Evolutionary conservation across 2,113 vertebrate species (phyloP).

Genomic region (Antechinus stuartii): DNA sequence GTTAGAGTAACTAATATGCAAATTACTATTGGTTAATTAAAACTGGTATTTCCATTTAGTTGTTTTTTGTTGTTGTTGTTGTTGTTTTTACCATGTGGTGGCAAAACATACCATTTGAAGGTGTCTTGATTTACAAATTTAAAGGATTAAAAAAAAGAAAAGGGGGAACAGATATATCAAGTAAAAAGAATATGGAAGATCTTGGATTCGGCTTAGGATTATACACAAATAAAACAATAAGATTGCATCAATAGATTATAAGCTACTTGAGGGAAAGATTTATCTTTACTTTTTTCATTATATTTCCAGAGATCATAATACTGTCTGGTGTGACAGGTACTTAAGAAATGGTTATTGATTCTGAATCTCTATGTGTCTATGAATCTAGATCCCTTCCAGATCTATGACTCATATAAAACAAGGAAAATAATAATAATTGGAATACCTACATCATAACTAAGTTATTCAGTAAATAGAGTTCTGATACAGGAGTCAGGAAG

Average conservation of each 20-base stretch:
- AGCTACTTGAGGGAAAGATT: background rate
- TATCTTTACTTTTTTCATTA: background rate
- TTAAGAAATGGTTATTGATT: background rate
- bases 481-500: background rate
- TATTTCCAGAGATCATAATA: background rate
- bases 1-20: constrained; percentile 58
- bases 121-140: constrained; percentile 60
- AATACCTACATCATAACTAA: background rate
- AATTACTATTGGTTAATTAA: constrained; percentile 59
- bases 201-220: background rate
- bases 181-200: background rate
- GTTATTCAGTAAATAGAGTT: background rate
- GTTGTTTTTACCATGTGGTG: background rate
- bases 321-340: background rate
- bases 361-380: background rate
- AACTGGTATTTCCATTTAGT: constrained; percentile 59
- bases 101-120: constrained; percentile 15
- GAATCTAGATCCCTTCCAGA: background rate
- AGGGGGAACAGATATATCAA: constrained; percentile 27
- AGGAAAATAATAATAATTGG: background rate
- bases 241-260: background rate
- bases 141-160: constrained; percentile 55
- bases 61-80: background rate
- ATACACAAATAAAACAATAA: background rate
- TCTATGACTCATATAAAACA: background rate